These are phyloP conservation scores for Chascanopsetta lugubris DNA, from an alignment of 2,113 vertebrate species.

Conservation along the genomic window DNA sequence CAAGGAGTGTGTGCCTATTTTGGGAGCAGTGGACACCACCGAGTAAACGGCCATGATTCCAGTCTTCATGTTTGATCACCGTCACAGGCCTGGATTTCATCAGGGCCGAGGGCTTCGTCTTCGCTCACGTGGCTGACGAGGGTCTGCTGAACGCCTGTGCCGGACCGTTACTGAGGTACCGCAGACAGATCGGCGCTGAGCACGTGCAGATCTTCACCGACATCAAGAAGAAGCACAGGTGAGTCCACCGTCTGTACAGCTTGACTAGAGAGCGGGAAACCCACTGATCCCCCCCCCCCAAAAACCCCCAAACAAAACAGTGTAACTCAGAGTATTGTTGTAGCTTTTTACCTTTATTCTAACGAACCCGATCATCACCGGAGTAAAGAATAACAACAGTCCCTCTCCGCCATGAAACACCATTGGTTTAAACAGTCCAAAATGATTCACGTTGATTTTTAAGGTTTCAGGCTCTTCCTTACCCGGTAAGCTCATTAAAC, in stretches of 20 bases:
- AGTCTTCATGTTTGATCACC: conserved; percentile 46
- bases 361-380: no score
- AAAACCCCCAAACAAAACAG: neutral
- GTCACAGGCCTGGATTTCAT: conserved; percentile 85
- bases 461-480: no score
- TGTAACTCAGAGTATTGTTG: neutral
- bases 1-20: neutral
- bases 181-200: conserved; percentile 84
- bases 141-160: conserved; percentile 86
- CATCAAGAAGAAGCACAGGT: conserved; percentile 95
- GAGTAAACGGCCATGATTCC: neutral
- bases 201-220: conserved; percentile 88
- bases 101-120: conserved; percentile 85
- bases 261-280: neutral
- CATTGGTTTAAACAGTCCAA: no score
- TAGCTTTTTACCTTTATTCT: neutral
- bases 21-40: neutral
- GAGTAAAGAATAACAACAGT: no score
- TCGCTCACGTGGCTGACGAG: conserved; percentile 86
- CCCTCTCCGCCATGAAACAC: no score
- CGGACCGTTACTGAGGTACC: conserved; percentile 84
- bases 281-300: neutral
- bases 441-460: no score
- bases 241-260: conserved; percentile 5
- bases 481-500: no score